Conservation (phyloP, 2,888 invertebrate genomes). For the Limnephilus auricula region DNA sequence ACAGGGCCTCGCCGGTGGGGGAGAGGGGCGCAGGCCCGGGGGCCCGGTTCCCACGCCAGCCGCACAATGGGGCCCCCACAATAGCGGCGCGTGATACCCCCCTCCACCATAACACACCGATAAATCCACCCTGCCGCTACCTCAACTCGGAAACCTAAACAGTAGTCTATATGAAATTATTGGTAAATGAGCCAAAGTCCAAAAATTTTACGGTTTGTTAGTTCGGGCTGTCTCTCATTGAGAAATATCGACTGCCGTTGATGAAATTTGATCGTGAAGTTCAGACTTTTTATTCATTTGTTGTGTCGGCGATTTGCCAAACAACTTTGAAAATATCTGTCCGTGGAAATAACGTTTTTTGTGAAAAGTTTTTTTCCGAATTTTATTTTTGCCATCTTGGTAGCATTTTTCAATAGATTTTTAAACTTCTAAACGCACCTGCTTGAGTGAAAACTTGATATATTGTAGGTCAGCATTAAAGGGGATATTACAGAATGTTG, state of each 20-base stretch:
- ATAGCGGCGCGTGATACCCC: slow-evolving; percentile 56
- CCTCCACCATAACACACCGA: neutral
- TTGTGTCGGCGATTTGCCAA: neutral
- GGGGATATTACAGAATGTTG: no score
- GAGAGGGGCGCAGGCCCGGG: slow-evolving; percentile 43
- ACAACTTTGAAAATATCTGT: neutral
- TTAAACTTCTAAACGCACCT: neutral
- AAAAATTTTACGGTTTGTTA: neutral
- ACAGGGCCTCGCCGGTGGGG: neutral
- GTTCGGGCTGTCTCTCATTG: neutral
- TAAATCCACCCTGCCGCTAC: neutral
- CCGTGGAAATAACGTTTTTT: neutral
- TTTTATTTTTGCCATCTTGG: neutral
- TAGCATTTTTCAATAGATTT: neutral
- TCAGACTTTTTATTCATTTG: neutral
- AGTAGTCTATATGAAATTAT: neutral
- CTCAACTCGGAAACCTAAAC: slow-evolving; percentile 7
- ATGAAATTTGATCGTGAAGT: slow-evolving; percentile 3
- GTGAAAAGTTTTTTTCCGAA: neutral
- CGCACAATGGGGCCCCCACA: slow-evolving; percentile 51
- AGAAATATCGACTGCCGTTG: slow-evolving; percentile 1
- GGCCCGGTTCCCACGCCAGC: slow-evolving; percentile 55
- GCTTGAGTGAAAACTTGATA: neutral
- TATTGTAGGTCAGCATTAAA: no score
- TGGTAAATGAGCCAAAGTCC: neutral